Evolutionary conservation across 2,888 invertebrate genomes (phyloP).

Genomic region (Chromoteleia sp.): DNA sequence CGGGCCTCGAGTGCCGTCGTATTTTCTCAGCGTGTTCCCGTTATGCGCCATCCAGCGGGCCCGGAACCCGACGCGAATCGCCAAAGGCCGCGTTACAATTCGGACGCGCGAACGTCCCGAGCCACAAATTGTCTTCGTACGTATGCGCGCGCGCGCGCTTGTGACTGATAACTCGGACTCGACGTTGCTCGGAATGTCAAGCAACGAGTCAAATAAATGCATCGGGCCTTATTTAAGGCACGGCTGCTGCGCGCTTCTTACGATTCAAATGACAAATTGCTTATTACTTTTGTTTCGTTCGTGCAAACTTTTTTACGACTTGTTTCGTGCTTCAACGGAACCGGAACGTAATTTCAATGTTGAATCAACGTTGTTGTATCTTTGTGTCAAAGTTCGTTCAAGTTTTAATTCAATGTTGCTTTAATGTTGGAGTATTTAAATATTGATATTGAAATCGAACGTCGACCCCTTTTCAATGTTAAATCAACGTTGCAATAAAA

Average conservation of each 20-base stretch:
- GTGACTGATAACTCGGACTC: conserved; percentile 34
- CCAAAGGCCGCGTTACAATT: conserved; percentile 64
- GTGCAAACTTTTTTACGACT: no score
- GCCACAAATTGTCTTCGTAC: conserved; percentile 41
- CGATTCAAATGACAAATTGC: conserved; percentile 6
- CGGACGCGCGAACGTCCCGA: conserved; percentile 48
- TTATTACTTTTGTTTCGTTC: neutral
- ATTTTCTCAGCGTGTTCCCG: conserved; percentile 67
- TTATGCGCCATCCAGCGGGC: conserved; percentile 63
- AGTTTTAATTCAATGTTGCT: no score
- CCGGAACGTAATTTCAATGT: no score
- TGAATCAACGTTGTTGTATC: no score
- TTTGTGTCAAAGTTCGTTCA: no score
- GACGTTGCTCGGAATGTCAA: conserved; percentile 36
- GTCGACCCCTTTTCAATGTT: no score
- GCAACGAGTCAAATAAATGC: no score
- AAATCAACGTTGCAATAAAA: no score
- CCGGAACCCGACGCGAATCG: conserved; percentile 49
- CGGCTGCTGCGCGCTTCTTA: neutral
- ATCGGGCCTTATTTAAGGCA: conserved; percentile 15
- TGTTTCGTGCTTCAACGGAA: no score
- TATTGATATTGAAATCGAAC: no score
- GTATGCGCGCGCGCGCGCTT: conserved; percentile 18
- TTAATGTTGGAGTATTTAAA: no score
- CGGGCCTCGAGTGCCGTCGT: conserved; percentile 59